A percentile compares a stretch with the other conserved stretches of the same genome.
Evolutionary conservation across 1,140 invertebrate species (phyloP).

Genomic region (Lepidurus arcticus): DNA sequence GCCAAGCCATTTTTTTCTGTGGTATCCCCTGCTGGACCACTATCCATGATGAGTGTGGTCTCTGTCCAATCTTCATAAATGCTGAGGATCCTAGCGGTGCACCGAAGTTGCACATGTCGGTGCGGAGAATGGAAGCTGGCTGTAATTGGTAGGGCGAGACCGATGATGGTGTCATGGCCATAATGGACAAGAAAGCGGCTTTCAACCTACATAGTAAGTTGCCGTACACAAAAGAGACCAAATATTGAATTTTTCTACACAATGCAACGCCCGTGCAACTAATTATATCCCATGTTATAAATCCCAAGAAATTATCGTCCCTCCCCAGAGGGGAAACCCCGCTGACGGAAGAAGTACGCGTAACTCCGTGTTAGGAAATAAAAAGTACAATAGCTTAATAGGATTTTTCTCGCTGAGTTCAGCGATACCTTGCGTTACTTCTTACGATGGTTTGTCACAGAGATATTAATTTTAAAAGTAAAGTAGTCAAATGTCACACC

Average conservation of each 20-base stretch:
- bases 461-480: too few relatives aligned
- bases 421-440: too few relatives aligned
- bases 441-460: too few relatives aligned
- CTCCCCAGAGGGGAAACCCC: too few relatives aligned
- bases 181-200: slow-evolving; percentile 9
- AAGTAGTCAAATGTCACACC: too few relatives aligned
- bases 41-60: slow-evolving; percentile 21
- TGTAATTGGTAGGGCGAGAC: slow-evolving; percentile 8
- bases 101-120: slow-evolving; percentile 5
- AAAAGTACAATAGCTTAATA: too few relatives aligned
- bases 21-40: neutral
- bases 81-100: slow-evolving; percentile 8
- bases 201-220: neutral
- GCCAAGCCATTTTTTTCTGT: neutral
- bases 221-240: neutral
- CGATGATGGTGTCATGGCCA: slow-evolving; percentile 14
- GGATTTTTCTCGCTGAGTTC: too few relatives aligned
- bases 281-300: too few relatives aligned
- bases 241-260: neutral
- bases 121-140: slow-evolving; percentile 1
- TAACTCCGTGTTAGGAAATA: too few relatives aligned
- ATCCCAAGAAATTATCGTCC: too few relatives aligned
- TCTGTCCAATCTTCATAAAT: slow-evolving; percentile 19
- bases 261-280: too few relatives aligned
- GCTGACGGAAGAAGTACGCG: too few relatives aligned